These are phyloP conservation scores for Dryoscopus gambensis DNA, from an alignment of 2,113 vertebrate genomes.

Conservation along the genomic window DNA sequence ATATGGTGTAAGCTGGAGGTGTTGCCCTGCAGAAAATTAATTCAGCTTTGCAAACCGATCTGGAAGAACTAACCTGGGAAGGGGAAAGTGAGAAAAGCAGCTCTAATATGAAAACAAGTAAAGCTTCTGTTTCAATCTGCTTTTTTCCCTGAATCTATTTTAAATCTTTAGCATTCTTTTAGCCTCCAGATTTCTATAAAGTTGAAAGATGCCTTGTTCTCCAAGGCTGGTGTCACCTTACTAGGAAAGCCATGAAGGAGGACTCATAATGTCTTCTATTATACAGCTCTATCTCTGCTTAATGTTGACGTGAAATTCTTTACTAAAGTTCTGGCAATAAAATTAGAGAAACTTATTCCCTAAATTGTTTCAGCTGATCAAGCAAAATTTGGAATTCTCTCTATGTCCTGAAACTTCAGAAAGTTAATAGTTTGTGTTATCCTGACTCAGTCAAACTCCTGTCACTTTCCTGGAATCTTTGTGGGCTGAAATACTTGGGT, in stretches of 20 bases:
- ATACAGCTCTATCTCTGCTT: not conserved
- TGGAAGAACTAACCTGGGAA: not conserved
- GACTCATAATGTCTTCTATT: not conserved
- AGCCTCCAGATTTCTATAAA: not conserved
- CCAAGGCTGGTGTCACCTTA: not conserved
- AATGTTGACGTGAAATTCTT: slow-evolving; percentile 11
- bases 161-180: slow-evolving; percentile 25
- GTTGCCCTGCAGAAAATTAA: not conserved
- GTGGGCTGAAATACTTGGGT: slow-evolving; percentile 32
- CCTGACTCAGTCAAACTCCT: slow-evolving; percentile 38
- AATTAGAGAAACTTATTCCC: not conserved
- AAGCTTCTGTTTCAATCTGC: not conserved
- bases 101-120: not conserved
- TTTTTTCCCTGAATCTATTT: not conserved
- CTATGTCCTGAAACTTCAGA: slow-evolving; percentile 22
- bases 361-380: slow-evolving; percentile 54
- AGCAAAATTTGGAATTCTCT: slow-evolving; percentile 42
- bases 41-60: not conserved
- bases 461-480: slow-evolving; percentile 48
- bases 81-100: not conserved
- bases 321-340: slow-evolving; percentile 5
- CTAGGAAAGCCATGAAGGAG: slow-evolving; percentile 17
- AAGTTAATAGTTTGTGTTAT: slow-evolving; percentile 38
- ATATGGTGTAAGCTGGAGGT: not conserved
- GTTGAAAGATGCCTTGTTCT: slow-evolving; percentile 52